phyloP scores from a whole-genome alignment of 2,113 vertebrate genomes.

The Telmatochromis brachygnathus region DNA sequence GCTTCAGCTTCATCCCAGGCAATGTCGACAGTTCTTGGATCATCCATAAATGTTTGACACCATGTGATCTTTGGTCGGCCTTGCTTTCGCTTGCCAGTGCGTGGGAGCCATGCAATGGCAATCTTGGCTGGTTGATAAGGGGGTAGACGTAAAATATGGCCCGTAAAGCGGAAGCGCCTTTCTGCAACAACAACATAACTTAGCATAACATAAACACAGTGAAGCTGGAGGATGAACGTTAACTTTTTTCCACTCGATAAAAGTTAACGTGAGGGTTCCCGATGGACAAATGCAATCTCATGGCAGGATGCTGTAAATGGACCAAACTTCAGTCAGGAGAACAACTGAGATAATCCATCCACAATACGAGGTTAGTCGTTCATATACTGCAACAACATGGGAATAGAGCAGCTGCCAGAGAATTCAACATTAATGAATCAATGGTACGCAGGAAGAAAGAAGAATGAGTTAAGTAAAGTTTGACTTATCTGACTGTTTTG shows the following conservation, averaged over 20 bases:
- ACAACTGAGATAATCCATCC: background rate
- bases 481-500: background rate
- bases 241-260: background rate
- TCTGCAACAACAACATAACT: background rate
- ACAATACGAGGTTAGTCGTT: background rate
- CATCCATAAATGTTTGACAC: background rate
- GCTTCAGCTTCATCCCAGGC: background rate
- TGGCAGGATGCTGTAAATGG: background rate
- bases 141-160: background rate
- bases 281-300: background rate
- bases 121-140: background rate
- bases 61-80: background rate
- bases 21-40: background rate
- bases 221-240: background rate
- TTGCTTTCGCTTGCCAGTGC: background rate
- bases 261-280: accelerated
- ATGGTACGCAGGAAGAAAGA: background rate
- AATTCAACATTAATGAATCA: background rate
- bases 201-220: background rate
- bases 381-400: background rate
- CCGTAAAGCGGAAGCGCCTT: background rate
- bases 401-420: background rate
- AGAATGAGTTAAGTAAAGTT: background rate
- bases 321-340: background rate
- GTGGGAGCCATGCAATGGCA: background rate